Evolutionary conservation across 2,113 vertebrate genomes (phyloP).

Genomic region (Macquaria ambigua): DNA sequence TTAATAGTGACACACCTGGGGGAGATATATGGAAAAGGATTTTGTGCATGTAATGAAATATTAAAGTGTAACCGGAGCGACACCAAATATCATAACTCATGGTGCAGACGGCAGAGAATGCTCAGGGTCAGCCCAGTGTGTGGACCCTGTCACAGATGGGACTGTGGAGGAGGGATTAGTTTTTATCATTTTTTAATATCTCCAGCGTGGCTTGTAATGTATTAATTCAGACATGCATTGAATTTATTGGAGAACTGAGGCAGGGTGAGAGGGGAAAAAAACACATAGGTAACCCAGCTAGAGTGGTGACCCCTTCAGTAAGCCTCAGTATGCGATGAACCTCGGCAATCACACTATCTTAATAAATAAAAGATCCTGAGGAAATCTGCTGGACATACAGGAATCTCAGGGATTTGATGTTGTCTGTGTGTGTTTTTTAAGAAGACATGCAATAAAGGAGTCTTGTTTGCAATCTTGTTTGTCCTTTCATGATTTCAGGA

Average conservation of each 20-base stretch:
- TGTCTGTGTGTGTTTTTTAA: slow-evolving; percentile 13
- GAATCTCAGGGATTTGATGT: slow-evolving; percentile 54
- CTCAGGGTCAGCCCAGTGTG: slow-evolving; percentile 80
- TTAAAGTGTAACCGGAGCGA: slow-evolving; percentile 83
- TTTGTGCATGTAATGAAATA: slow-evolving; percentile 87
- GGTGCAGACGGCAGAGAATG: slow-evolving; percentile 60
- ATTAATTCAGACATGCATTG: slow-evolving; percentile 85
- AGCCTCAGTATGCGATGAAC: slow-evolving; percentile 37
- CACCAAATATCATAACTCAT: slow-evolving; percentile 86
- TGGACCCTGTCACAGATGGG: slow-evolving; percentile 63
- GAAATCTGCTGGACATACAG: slow-evolving; percentile 52
- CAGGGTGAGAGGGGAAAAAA: slow-evolving; percentile 40
- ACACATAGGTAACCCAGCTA: slow-evolving; percentile 46
- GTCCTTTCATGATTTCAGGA: slow-evolving; percentile 30
- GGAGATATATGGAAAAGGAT: slow-evolving; percentile 77
- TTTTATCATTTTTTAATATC: slow-evolving; percentile 86
- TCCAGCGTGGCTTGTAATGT: slow-evolving; percentile 79
- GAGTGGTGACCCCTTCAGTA: slow-evolving; percentile 55
- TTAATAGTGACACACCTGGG: slow-evolving; percentile 81
- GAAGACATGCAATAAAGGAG: slow-evolving; percentile 51
- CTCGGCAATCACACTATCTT: slow-evolving; percentile 35
- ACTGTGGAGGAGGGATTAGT: slow-evolving; percentile 76
- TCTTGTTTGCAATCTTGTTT: slow-evolving; percentile 39
- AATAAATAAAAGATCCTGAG: slow-evolving; percentile 70
- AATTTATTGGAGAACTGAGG: slow-evolving; percentile 78